These are phyloP conservation scores for Halesus radiatus DNA, from an alignment of 1,140 invertebrate genomes.

Conservation along the genomic window DNA sequence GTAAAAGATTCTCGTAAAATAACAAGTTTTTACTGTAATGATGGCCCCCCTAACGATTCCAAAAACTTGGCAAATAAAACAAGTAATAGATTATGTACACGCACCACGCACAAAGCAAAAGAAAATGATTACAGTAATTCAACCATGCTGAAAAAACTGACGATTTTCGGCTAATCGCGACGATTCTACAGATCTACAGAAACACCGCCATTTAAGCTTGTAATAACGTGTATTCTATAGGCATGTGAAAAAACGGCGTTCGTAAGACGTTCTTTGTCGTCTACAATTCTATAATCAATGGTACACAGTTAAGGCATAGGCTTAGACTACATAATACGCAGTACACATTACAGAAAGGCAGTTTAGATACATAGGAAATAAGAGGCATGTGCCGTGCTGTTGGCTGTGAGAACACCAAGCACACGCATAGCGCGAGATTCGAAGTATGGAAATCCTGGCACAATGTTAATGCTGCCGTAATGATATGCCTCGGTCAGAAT, in stretches of 20 bases:
- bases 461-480: conserved; percentile 29
- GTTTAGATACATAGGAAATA: background rate
- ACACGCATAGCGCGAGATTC: conserved; percentile 16
- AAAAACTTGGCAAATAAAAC: conserved; percentile 3
- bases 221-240: too few relatives aligned
- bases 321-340: too few relatives aligned
- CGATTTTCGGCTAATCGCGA: too few relatives aligned
- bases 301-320: too few relatives aligned
- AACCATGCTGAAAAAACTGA: too few relatives aligned
- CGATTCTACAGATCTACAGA: too few relatives aligned
- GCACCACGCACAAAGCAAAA: too few relatives aligned
- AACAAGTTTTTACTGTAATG: background rate
- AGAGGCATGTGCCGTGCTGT: background rate
- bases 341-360: background rate
- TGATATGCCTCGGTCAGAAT: conserved; percentile 29
- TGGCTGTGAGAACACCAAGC: background rate
- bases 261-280: too few relatives aligned
- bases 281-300: too few relatives aligned
- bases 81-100: background rate
- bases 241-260: too few relatives aligned
- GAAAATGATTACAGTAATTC: too few relatives aligned
- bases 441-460: background rate
- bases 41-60: background rate
- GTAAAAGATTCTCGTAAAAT: background rate
- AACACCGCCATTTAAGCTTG: too few relatives aligned